Conservation (phyloP, 2,797 vertebrate genomes). For the Enteromius treurensis region DNA sequence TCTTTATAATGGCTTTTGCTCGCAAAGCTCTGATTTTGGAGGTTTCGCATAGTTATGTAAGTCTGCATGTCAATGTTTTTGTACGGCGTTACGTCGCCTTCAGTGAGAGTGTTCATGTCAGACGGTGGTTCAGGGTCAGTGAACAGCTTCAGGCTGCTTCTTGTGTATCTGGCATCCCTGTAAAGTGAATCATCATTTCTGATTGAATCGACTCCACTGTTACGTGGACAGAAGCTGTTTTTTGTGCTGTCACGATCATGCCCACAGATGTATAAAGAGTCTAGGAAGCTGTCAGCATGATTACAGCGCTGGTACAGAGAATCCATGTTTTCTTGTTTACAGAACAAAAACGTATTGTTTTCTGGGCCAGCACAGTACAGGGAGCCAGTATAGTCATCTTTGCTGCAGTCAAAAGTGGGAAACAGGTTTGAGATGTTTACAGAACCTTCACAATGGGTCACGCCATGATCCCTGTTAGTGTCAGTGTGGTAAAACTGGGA, state of each 20-base stretch:
- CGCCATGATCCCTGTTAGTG: slow-evolving; percentile 64
- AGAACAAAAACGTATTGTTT: slow-evolving; percentile 31
- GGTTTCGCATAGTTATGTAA: slow-evolving; percentile 54
- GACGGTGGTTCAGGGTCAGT: slow-evolving; percentile 42
- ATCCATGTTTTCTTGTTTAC: slow-evolving; percentile 48
- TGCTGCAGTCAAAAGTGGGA: slow-evolving; percentile 29
- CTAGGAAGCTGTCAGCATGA: slow-evolving; percentile 50
- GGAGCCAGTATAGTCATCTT: slow-evolving; percentile 49
- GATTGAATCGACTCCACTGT: slow-evolving; percentile 59
- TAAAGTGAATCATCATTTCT: slow-evolving; percentile 72
- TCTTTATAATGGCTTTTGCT: slow-evolving; percentile 55
- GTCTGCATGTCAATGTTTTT: slow-evolving; percentile 78
- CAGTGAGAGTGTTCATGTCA: slow-evolving; percentile 42
- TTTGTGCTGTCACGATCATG: slow-evolving; percentile 23
- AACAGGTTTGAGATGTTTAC: slow-evolving; percentile 60
- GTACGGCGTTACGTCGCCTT: slow-evolving; percentile 76
- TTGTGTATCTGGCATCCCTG: slow-evolving; percentile 55
- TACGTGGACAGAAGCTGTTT: slow-evolving; percentile 30
- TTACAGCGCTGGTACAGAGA: slow-evolving; percentile 34
- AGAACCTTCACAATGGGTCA: slow-evolving; percentile 38
- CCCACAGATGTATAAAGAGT: slow-evolving; percentile 57
- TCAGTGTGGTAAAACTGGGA: slow-evolving; percentile 63
- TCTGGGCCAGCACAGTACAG: slow-evolving; percentile 30
- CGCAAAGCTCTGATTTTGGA: slow-evolving; percentile 39
- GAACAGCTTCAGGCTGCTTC: slow-evolving; percentile 30